These are phyloP conservation scores for Folsomia manolachei DNA, from an alignment of 2,888 invertebrate genomes.

Conservation along the genomic window DNA sequence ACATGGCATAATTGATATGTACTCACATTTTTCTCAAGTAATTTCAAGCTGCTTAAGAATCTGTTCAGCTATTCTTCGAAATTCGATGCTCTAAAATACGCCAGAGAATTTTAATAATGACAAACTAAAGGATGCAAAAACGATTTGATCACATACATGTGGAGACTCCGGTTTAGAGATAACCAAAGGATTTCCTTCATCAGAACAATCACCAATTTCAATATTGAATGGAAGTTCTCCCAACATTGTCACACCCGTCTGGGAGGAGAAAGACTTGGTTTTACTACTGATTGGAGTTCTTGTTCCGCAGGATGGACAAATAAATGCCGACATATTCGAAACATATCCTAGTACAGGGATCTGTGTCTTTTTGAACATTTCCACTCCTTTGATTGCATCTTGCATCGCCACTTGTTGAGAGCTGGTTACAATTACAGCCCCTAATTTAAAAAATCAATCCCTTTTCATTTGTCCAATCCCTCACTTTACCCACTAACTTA, in stretches of 20 bases:
- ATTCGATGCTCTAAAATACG: slow-evolving; percentile 51
- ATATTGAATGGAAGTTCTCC: slow-evolving; percentile 71
- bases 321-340: slow-evolving; percentile 82
- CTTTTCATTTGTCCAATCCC: too few relatives aligned
- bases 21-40: not conserved
- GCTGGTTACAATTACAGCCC: slow-evolving; percentile 86
- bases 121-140: not conserved
- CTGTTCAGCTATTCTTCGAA: slow-evolving; percentile 52
- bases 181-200: slow-evolving; percentile 73
- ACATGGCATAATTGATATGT: too few relatives aligned
- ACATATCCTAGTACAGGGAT: slow-evolving; percentile 83
- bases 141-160: slow-evolving; percentile 52
- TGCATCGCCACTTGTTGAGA: slow-evolving; percentile 84
- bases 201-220: slow-evolving; percentile 67
- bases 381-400: slow-evolving; percentile 79
- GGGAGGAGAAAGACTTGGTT: slow-evolving; percentile 61
- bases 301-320: slow-evolving; percentile 74
- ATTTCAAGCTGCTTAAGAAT: slow-evolving; percentile 5
- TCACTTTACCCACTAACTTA: too few relatives aligned
- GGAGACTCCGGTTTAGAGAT: slow-evolving; percentile 63
- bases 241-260: slow-evolving; percentile 62
- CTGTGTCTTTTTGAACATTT: slow-evolving; percentile 80
- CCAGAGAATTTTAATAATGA: not conserved
- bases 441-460: too few relatives aligned
- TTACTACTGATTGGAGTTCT: slow-evolving; percentile 71